Conservation (phyloP, 2,797 vertebrate genomes). For the Halcyon leucocephala region DNA sequence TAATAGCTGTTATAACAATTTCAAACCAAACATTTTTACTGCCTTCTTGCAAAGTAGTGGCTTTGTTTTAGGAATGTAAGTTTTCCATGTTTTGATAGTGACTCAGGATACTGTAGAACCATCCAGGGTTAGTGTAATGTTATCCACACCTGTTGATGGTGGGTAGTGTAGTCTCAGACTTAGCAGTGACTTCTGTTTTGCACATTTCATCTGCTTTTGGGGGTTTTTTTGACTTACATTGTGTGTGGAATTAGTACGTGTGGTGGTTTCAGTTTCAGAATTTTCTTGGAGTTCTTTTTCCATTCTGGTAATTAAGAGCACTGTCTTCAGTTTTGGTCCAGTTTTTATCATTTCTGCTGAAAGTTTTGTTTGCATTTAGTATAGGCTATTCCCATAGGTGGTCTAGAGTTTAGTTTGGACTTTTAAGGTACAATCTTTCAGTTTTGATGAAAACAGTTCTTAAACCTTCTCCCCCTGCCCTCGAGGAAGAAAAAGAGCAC, state of each 20-base stretch:
- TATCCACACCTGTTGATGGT: neutral
- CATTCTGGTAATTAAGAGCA: neutral
- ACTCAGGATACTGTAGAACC: neutral
- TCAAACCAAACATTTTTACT: neutral
- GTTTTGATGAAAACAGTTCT: neutral
- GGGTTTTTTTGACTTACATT: neutral
- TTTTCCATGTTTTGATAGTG: neutral
- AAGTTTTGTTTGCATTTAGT: neutral
- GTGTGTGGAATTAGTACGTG: neutral
- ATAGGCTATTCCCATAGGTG: neutral
- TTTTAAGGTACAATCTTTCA: neutral
- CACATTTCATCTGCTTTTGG: accelerated
- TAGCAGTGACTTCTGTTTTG: neutral
- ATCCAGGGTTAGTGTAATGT: neutral
- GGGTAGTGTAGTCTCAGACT: neutral
- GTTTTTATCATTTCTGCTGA: neutral
- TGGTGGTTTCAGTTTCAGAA: neutral
- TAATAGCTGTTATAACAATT: neutral
- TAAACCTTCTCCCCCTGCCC: neutral
- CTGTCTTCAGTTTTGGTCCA: neutral
- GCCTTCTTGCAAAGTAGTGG: neutral
- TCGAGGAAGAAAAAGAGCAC: neutral
- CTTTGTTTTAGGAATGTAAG: neutral
- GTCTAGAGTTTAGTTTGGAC: neutral
- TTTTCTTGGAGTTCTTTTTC: neutral